Evolutionary conservation across 2,888 invertebrate species (phyloP).

Genomic region (Polydrusus tereticollis): DNA sequence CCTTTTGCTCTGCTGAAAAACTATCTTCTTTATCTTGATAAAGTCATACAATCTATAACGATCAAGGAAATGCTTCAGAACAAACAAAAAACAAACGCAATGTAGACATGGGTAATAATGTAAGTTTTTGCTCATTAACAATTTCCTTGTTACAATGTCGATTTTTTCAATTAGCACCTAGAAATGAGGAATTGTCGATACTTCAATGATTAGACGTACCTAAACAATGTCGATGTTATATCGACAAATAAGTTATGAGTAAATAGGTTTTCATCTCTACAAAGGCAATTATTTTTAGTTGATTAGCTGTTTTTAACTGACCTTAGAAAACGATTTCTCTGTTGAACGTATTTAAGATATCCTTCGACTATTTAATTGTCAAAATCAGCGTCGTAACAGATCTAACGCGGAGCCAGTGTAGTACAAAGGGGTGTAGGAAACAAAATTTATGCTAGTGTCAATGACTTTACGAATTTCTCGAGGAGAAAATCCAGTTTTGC

Average conservation of each 20-base stretch:
- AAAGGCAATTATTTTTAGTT: not conserved
- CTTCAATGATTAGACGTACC: too few relatives aligned
- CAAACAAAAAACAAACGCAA: conserved; percentile 11
- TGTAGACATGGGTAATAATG: conserved; percentile 17
- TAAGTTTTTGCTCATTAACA: conserved; percentile 10
- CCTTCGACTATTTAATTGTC: conserved; percentile 19
- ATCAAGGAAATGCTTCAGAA: conserved; percentile 1
- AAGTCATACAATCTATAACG: not conserved
- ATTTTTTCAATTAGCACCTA: not conserved
- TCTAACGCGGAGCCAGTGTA: not conserved
- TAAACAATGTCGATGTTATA: not conserved
- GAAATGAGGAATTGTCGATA: not conserved
- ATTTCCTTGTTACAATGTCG: conserved; percentile 9
- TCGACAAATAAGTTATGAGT: not conserved
- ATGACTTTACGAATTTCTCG: too few relatives aligned
- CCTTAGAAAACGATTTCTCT: conserved; percentile 14
- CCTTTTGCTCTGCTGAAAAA: too few relatives aligned
- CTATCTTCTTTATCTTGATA: not conserved
- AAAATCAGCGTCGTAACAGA: not conserved
- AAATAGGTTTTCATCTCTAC: conserved; percentile 2
- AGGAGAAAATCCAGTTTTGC: too few relatives aligned
- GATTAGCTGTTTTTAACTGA: not conserved
- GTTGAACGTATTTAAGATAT: conserved; percentile 9
- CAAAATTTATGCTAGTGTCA: too few relatives aligned
- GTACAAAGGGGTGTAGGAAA: not conserved